Evolutionary conservation across 2,797 vertebrate species (phyloP), one percentile per base, ranked within the genome.

Genomic region (Melanogrammus aeglefinus): DNA sequence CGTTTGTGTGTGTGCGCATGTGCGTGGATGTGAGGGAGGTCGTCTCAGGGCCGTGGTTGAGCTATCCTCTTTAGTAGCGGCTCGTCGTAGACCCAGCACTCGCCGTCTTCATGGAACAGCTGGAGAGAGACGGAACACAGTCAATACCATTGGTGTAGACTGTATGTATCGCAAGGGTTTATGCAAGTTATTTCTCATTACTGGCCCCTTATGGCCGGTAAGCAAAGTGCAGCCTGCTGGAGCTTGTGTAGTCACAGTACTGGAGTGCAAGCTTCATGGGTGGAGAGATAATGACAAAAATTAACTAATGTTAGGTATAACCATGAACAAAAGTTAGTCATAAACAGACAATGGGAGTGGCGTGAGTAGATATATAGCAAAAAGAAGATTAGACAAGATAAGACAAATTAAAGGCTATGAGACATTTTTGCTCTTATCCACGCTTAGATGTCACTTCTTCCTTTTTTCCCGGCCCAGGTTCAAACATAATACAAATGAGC

Each of bases 81-180:
- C 85, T 99, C 96, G 0, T 99, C 98, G 0, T 99, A 99, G 76
- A 99, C 96, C 98, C 98, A 99, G 91, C 97, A 98, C 88, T 99
- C 98, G 16, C 98, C 98, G 1, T 99, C 98, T 91, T 99, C 98
- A 0, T 99, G 98, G 93, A 99, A 99, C 1, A 99, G 85, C 97
- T 99, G 82, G 76, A 89, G 81, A 83, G 76, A 88, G 44, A 86
- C 8, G 6, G 7, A 24, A n/a, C 44, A 47, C 44, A 47, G 38
- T 16, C 44, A 47, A 3, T 47, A 13, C 44, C 16, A 18, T 3
- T 13, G 13, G 47, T 21, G 18, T 44, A 18, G 44, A 51, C 44
- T 51, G 44, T 47, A 18, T 10, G 13, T 3, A 14, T 57, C 1
- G n/a, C 51, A 57, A 57, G 51, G 4, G 51, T 57, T n/a, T 57